Base-by-base conservation (phyloP, 2,888 invertebrate species). In the Torymus aiolomorphi region DNA sequence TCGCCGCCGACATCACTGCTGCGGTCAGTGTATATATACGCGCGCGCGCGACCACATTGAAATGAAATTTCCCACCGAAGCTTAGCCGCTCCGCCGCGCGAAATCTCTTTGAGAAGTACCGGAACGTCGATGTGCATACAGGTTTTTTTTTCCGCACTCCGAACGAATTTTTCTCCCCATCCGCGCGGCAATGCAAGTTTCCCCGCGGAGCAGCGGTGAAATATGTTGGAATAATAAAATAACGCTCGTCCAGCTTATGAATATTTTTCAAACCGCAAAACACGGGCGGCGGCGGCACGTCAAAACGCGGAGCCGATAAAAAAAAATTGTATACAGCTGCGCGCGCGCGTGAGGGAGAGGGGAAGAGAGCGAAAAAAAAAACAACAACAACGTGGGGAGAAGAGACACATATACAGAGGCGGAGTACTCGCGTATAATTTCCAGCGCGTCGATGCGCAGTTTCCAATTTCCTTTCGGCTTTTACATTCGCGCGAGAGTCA, bases 151-250 rank as follows among this genome's bases (percentile, higher is more conserved):
- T 56, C 20, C n/a, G n/a, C 52, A 20, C 56, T 63, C 31, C 31
- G 16, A 56, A 56, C 63, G 20, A 70, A 49, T 61, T 75, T 67
- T 67, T 66, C 57, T 75, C 42, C 16, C 16, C n/a, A 51, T 66
- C 12, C 14, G 8, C 12, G 5, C 20, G 2, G 10, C 24, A 42
- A 56, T 42, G 42, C 49, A 49, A 61, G 57, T 63, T 49, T 49
- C 72, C 54, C 18, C 54, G 12, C 54, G 54, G 20, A 52, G 61
- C 54, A 63, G 20, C 54, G 61, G 5, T 54, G 70, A 63, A 76
- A 76, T 70, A 63, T 69, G 67, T 54, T 62, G 61, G 59, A 51
- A 76, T 63, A 76, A 70, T 62, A 70, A 76, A 70, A 70, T 62
- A 62, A 62, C 61, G 31, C 67, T 31, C 65, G 65, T 52, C 59